phyloP scores from a whole-genome alignment of 2,888 invertebrate species.

The Nysson spinosus region DNA sequence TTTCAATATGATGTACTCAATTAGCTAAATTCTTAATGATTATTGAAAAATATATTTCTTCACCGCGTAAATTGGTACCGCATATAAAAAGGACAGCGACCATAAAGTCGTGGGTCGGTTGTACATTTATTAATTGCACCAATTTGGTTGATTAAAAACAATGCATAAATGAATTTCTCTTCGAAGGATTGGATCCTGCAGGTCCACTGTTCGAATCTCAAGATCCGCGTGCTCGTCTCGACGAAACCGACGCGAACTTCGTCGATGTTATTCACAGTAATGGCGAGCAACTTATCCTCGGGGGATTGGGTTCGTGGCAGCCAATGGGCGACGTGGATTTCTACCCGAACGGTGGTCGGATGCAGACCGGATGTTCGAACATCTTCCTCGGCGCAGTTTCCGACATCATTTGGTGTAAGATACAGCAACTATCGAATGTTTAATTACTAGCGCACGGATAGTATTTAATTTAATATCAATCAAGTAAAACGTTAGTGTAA shows the following conservation, averaged over 20 bases:
- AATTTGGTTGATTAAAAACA: too few species aligned
- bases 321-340: constrained; percentile 95
- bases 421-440: constrained; percentile 2
- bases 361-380: constrained; percentile 95
- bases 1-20: too few species aligned
- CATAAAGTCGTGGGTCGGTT: too few species aligned
- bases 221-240: constrained; percentile 89
- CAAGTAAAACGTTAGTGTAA: too few species aligned
- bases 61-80: too few species aligned
- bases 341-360: constrained; percentile 94
- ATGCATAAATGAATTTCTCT: too few species aligned
- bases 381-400: constrained; percentile 94
- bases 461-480: too few species aligned
- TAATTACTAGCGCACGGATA: too few species aligned
- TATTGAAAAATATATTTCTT: too few species aligned
- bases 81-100: too few species aligned
- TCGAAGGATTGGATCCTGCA: constrained; percentile 93
- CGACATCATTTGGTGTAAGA: constrained; percentile 90
- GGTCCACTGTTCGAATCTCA: constrained; percentile 95
- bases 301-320: constrained; percentile 93
- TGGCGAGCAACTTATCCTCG: constrained; percentile 93
- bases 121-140: too few species aligned
- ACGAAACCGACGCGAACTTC: constrained; percentile 90
- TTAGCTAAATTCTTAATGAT: too few species aligned
- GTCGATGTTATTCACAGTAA: constrained; percentile 97